Evolutionary conservation across 2,113 vertebrate genomes (phyloP).

Genomic region (Hucho hucho): DNA sequence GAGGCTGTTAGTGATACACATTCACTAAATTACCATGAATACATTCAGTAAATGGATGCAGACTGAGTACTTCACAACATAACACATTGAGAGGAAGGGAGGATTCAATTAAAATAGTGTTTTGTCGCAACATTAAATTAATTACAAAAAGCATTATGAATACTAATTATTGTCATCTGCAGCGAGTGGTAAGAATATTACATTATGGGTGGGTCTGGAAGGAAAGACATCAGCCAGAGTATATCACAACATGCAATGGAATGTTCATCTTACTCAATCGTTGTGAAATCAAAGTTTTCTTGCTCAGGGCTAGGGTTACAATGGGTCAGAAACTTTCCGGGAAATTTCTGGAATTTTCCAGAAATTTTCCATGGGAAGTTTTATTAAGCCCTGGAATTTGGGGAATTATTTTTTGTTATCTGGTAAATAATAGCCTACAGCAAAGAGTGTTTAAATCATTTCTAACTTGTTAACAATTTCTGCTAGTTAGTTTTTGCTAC

Average conservation of each 20-base stretch:
- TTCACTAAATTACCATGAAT: neutral
- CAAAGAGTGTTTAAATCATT: too few species aligned
- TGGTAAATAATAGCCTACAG: too few species aligned
- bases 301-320: neutral
- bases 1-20: neutral
- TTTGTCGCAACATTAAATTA: conserved; percentile 16
- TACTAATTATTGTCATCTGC: conserved; percentile 17
- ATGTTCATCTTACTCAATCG: neutral
- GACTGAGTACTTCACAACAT: neutral
- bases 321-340: too few species aligned
- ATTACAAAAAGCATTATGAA: conserved; percentile 11
- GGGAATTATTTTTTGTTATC: too few species aligned
- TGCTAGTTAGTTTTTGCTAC: too few species aligned
- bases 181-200: neutral
- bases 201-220: neutral
- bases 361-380: too few species aligned
- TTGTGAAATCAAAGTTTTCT: neutral
- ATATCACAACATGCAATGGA: neutral
- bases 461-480: too few species aligned
- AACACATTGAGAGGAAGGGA: conserved; percentile 12
- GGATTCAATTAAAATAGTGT: conserved; percentile 29
- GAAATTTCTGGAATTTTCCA: too few species aligned
- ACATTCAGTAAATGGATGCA: neutral
- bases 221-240: neutral
- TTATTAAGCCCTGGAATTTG: too few species aligned